These are phyloP conservation scores for Drosophila atroscutellata DNA, from an alignment of 2,888 invertebrate genomes.

Conservation along the genomic window DNA sequence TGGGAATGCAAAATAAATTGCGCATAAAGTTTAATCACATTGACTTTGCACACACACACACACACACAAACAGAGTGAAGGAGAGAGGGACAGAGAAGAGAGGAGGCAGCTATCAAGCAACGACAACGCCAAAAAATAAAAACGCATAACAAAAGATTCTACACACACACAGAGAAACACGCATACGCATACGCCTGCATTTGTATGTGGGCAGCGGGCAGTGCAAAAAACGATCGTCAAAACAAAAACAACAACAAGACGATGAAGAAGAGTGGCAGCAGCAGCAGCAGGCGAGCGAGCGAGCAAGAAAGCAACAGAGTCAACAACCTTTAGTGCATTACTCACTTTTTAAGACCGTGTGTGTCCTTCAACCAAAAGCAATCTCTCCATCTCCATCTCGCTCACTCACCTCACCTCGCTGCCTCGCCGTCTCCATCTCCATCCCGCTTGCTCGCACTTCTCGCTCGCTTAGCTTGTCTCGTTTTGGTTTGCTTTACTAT, in stretches of 20 bases:
- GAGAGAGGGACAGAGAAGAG: slow-evolving; percentile 19
- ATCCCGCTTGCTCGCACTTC: not conserved
- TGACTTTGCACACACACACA: slow-evolving; percentile 67
- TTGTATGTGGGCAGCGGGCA: slow-evolving; percentile 53
- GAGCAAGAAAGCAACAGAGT: slow-evolving; percentile 56
- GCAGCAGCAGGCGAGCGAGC: slow-evolving; percentile 24
- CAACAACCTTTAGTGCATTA: slow-evolving; percentile 83
- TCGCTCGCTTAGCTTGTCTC: not conserved
- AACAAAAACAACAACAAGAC: slow-evolving; percentile 28
- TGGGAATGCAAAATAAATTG: slow-evolving; percentile 83
- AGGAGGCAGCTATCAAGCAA: slow-evolving; percentile 52
- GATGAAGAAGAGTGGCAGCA: slow-evolving; percentile 6
- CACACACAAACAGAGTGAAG: slow-evolving; percentile 16
- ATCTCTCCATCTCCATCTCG: slow-evolving; percentile 69
- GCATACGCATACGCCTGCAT: slow-evolving; percentile 8
- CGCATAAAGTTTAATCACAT: slow-evolving; percentile 84
- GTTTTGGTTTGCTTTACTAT: slow-evolving; percentile 41
- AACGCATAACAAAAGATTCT: slow-evolving; percentile 78
- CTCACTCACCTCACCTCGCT: slow-evolving; percentile 18
- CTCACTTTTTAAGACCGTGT: slow-evolving; percentile 83
- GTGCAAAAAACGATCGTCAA: slow-evolving; percentile 62
- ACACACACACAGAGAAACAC: slow-evolving; percentile 25
- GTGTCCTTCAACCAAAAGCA: slow-evolving; percentile 83
- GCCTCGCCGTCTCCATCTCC: slow-evolving; percentile 7
- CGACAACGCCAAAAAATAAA: slow-evolving; percentile 68